Conservation (phyloP, 2,888 invertebrate species). For the Drosophila anomalata region DNA sequence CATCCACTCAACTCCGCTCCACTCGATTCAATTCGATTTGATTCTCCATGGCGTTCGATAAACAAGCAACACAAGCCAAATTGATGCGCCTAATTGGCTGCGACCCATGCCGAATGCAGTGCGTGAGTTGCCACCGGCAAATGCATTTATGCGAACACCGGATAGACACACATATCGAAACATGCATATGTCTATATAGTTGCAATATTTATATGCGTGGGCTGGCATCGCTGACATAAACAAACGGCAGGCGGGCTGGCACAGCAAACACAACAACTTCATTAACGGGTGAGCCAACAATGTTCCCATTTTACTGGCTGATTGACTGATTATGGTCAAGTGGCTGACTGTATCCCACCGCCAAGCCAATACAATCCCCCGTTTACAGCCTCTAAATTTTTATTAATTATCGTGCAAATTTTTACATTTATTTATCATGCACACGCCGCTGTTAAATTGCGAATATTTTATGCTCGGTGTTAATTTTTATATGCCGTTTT, state of each 20-base stretch:
- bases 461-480: conserved; percentile 48
- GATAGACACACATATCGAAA: conserved; percentile 29
- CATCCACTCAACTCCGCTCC: conserved; percentile 4
- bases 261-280: conserved; percentile 73
- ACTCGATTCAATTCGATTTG: background rate
- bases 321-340: conserved; percentile 79
- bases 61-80: conserved; percentile 56
- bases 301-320: conserved; percentile 65
- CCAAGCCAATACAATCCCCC: background rate
- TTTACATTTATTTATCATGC: conserved; percentile 67
- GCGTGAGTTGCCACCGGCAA: conserved; percentile 28
- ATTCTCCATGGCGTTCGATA: conserved; percentile 22
- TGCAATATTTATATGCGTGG: conserved; percentile 68
- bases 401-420: conserved; percentile 66
- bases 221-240: conserved; percentile 36
- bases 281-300: conserved; percentile 54
- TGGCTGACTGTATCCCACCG: conserved; percentile 48
- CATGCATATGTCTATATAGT: conserved; percentile 2
- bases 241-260: conserved; percentile 34
- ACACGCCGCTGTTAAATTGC: conserved; percentile 52
- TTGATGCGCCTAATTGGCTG: conserved; percentile 75
- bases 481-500: conserved; percentile 33
- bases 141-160: conserved; percentile 23
- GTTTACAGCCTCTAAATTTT: conserved; percentile 28
- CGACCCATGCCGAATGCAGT: conserved; percentile 45